Percentiles rank a stretch among this genome's conserved stretches.
Conservation (phyloP, 2,113 vertebrate genomes). For the Malurus elegans region DNA sequence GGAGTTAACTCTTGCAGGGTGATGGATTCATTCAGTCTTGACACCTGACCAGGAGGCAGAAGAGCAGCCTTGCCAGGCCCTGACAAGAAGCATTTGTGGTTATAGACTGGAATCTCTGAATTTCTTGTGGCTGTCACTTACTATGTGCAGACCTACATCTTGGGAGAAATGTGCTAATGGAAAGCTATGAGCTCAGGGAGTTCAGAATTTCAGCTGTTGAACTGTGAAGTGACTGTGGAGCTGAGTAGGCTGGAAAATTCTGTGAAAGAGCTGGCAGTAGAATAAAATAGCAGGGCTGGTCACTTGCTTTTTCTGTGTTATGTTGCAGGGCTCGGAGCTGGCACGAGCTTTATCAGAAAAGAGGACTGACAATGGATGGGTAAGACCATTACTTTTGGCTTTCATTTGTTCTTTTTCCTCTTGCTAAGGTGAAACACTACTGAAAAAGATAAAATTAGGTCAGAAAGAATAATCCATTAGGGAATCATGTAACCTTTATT, state of each 20-base stretch:
- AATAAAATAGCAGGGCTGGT: not conserved
- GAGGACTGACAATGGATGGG: conserved; percentile 78
- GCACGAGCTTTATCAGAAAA: conserved; percentile 82
- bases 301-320: not conserved
- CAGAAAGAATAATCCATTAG: not conserved
- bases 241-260: not conserved
- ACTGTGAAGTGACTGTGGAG: not conserved
- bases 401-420: not conserved
- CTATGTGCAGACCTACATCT: not conserved
- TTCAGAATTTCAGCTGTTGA: not conserved
- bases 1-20: not conserved
- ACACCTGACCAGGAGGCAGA: not conserved
- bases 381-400: conserved; percentile 64
- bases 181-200: not conserved
- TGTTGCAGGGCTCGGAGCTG: conserved; percentile 79
- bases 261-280: not conserved
- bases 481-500: not conserved
- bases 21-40: not conserved
- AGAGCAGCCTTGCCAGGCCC: not conserved
- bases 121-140: not conserved
- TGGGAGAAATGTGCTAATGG: not conserved
- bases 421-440: not conserved
- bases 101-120: not conserved
- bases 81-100: not conserved
- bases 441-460: not conserved